Evolutionary conservation across 1,140 invertebrate species (phyloP).

Genomic region (Drosophila ohnishii): DNA sequence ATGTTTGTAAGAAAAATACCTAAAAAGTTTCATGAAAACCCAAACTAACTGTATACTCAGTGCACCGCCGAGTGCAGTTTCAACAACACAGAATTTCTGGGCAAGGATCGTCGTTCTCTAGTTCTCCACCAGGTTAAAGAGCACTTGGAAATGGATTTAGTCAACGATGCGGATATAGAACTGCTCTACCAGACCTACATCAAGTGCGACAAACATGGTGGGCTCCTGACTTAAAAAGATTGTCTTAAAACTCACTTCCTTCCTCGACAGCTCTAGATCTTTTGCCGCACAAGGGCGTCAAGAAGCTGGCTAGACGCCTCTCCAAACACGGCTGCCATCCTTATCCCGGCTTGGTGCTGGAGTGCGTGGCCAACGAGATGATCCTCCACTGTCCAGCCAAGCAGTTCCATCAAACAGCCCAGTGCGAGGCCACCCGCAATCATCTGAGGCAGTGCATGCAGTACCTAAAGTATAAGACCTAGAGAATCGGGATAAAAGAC

Average conservation of each 20-base stretch:
- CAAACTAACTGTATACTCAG: conserved; percentile 1
- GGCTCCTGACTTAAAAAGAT: background rate
- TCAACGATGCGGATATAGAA: conserved; percentile 36
- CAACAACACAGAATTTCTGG: conserved; percentile 57
- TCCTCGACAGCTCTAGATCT: conserved; percentile 27
- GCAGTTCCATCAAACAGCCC: conserved; percentile 39
- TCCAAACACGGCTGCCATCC: conserved; percentile 46
- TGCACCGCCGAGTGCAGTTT: conserved; percentile 62
- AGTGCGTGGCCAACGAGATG: conserved; percentile 69
- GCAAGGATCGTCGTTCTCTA: conserved; percentile 50
- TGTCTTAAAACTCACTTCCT: background rate
- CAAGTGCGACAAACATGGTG: conserved; percentile 66
- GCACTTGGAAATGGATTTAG: conserved; percentile 53
- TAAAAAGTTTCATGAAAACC: background rate
- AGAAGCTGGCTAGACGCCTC: conserved; percentile 35
- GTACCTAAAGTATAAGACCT: conserved; percentile 43
- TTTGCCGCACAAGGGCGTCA: conserved; percentile 41
- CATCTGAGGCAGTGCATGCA: conserved; percentile 50
- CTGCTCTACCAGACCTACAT: conserved; percentile 57
- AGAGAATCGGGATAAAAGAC: conserved; percentile 15
- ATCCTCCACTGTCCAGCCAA: conserved; percentile 57
- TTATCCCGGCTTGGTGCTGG: conserved; percentile 59
- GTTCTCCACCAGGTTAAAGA: conserved; percentile 28
- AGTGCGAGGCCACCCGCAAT: conserved; percentile 39
- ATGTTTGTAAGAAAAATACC: conserved; percentile 54